Base-by-base conservation (phyloP, 2,888 invertebrate genomes). In the Caenorhabditis sinica region DNA sequence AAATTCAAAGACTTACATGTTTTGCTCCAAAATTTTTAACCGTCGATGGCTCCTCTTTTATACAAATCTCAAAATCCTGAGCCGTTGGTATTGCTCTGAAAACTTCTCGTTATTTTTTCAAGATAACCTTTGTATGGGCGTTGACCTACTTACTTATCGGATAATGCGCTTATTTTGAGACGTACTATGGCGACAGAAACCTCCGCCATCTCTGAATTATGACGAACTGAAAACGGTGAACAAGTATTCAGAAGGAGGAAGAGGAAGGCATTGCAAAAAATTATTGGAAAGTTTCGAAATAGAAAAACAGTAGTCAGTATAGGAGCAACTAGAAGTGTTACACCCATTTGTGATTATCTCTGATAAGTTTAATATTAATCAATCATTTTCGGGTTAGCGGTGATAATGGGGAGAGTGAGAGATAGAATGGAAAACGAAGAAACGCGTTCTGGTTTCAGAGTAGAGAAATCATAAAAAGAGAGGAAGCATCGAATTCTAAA, bases 31-130 rank as follows among this genome's bases (percentile, higher is more conserved):
- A 82, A 25, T n/a, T 58, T 56, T 83, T 83, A 0, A 66, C 58
- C 3, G 83, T 83, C 51, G 77, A 77, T 28, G 83, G 83, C 49
- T 83, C 83, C 25, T 83, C 77, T 49, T 79, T 83, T 11, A 83
- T 77, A 30, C 83, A 79, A 63, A 83, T 73, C 66, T 83, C 83
- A 33, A 68, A 83, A 49, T 83, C 83, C 53, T 83, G 77, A 25
- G 73, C 30, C 3, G 76, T 68, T 9, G 73, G 69, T 45, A 82
- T 58, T 4, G 66, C 63, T 80, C 80, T 80, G 53, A n/a, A 51
- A 77, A 43, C 20, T 17, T 4, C 20, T 20, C 15, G 8, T 13
- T n/a, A 23, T 30, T 61, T 56, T 51, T n/a, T 20, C 17, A 2
- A 45, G 49, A 51, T 28, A 56, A 56, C 23, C 53, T 23, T 13